phyloP scores from a whole-genome alignment of 2,797 vertebrate genomes.

The Pelodytes ibericus region DNA sequence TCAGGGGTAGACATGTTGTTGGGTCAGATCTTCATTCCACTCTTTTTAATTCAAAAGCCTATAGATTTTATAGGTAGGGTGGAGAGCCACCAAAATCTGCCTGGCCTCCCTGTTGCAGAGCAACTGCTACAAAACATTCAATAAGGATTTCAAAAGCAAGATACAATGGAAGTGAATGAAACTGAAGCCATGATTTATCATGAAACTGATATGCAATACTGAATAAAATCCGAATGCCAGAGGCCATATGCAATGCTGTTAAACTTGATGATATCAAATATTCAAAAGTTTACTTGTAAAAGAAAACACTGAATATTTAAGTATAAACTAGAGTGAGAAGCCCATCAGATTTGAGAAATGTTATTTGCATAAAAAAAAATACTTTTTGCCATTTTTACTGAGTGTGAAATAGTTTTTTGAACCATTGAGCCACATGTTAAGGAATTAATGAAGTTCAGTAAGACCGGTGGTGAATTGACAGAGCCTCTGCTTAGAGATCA shows the following conservation, averaged over 20 bases:
- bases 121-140: too few species aligned
- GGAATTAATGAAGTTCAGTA: conserved; percentile 22
- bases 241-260: neutral
- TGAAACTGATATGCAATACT: too few species aligned
- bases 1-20: too few species aligned
- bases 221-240: neutral
- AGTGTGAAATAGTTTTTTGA: conserved; percentile 5
- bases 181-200: too few species aligned
- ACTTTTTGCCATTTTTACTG: neutral
- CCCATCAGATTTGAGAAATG: neutral
- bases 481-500: conserved; percentile 40
- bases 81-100: too few species aligned
- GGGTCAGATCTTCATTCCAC: too few species aligned
- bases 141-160: too few species aligned
- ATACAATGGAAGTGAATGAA: too few species aligned
- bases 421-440: conserved; percentile 13
- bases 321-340: neutral
- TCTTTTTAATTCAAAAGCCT: too few species aligned
- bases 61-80: too few species aligned
- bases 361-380: neutral
- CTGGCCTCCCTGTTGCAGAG: too few species aligned
- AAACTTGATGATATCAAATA: neutral
- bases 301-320: neutral
- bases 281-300: neutral
- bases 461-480: conserved; percentile 23